Evolutionary conservation across 2,888 invertebrate genomes (phyloP).

Genomic region (Cryptosula pallasiana): DNA sequence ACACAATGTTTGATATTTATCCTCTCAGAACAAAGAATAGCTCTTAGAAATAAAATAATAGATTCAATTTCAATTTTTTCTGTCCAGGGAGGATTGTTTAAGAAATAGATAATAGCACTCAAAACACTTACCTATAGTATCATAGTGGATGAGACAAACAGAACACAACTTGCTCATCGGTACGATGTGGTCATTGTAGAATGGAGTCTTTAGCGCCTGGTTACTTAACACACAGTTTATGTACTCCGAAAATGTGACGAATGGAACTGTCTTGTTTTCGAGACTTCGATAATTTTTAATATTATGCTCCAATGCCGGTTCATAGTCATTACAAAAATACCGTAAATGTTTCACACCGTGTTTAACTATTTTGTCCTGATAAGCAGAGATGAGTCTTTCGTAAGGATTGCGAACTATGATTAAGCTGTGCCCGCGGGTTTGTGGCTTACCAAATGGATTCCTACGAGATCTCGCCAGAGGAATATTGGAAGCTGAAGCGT

Average conservation of each 20-base stretch:
- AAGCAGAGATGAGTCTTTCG: neutral
- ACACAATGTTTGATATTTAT: no score
- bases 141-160: conserved; percentile 3
- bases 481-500: neutral
- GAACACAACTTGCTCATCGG: conserved; percentile 3
- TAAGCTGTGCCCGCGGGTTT: neutral
- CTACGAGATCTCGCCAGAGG: conserved; percentile 4
- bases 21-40: no score
- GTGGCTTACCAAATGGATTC: neutral
- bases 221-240: conserved; percentile 22
- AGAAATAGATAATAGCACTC: no score
- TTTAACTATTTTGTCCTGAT: conserved; percentile 11
- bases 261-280: neutral
- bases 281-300: neutral
- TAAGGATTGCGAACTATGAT: conserved; percentile 10
- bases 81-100: no score
- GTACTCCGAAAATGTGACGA: neutral
- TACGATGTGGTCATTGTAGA: conserved; percentile 10
- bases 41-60: no score
- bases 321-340: neutral
- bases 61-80: no score
- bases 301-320: neutral
- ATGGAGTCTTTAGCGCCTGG: neutral
- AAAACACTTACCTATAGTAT: conserved; percentile 14
- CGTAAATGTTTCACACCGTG: neutral